Conservation (phyloP, 2,888 invertebrate species). For the Tribolium freemani region DNA sequence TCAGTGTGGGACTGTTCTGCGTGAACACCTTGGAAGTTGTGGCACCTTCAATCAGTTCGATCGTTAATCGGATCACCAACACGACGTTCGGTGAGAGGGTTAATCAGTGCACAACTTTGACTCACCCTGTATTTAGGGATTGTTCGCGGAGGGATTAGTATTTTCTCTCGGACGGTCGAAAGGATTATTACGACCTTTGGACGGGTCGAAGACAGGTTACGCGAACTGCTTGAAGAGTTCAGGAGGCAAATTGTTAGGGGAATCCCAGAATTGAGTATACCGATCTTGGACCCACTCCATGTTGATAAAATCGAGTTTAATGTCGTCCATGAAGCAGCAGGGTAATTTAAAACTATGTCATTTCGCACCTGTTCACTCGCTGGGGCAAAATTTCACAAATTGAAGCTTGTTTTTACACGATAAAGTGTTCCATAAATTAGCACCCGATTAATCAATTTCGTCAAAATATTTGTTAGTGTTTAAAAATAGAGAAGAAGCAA, state of each 20-base stretch:
- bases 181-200: slow-evolving; percentile 63
- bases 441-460: too few relatives aligned
- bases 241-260: slow-evolving; percentile 63
- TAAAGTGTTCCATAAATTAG: too few relatives aligned
- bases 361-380: too few relatives aligned
- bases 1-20: slow-evolving; percentile 7
- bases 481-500: neutral
- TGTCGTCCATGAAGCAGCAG: slow-evolving; percentile 63
- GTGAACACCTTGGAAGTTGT: slow-evolving; percentile 35
- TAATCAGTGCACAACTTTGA: too few relatives aligned
- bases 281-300: slow-evolving; percentile 66
- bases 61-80: slow-evolving; percentile 58
- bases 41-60: slow-evolving; percentile 51
- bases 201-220: slow-evolving; percentile 62
- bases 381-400: neutral
- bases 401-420: too few relatives aligned
- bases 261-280: slow-evolving; percentile 66
- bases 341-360: slow-evolving; percentile 51
- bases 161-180: slow-evolving; percentile 61
- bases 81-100: slow-evolving; percentile 58
- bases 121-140: slow-evolving; percentile 54
- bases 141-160: slow-evolving; percentile 62
- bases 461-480: too few relatives aligned
- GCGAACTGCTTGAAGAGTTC: slow-evolving; percentile 64
- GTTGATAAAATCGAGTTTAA: slow-evolving; percentile 65